phyloP scores from a whole-genome alignment of 2,797 vertebrate species.

The Aeoliscus strigatus region DNA sequence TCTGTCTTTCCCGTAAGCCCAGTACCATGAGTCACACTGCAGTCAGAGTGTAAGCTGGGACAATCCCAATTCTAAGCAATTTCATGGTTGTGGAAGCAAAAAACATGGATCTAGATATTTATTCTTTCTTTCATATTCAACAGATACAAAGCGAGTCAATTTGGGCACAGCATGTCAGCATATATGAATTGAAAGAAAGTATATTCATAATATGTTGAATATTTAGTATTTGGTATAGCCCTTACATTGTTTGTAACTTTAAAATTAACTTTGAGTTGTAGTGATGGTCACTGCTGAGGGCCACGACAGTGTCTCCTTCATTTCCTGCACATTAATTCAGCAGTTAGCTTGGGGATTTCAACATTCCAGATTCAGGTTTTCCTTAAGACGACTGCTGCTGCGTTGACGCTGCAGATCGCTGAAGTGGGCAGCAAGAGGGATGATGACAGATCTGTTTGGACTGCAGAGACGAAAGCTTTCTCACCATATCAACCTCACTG shows the following conservation, averaged over 20 bases:
- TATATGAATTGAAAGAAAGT: no score
- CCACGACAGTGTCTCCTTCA: conserved; percentile 36
- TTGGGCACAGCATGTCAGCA: conserved; percentile 1
- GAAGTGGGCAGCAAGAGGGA: conserved; percentile 3
- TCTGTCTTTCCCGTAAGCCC: conserved; percentile 32
- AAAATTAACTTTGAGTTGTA: conserved; percentile 51
- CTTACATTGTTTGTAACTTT: no score
- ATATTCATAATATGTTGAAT: no score
- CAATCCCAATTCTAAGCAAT: background rate
- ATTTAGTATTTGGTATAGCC: no score
- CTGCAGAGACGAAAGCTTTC: conserved; percentile 22
- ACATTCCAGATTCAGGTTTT: conserved; percentile 18
- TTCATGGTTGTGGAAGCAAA: background rate
- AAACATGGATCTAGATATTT: background rate
- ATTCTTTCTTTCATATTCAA: no score
- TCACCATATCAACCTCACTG: conserved; percentile 21
- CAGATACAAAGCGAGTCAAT: no score
- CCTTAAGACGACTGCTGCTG: conserved; percentile 7
- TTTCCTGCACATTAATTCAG: conserved; percentile 33
- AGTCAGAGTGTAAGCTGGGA: conserved; percentile 12
- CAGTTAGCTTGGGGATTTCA: conserved; percentile 31
- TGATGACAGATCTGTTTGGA: conserved; percentile 19
- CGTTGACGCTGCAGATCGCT: conserved; percentile 23
- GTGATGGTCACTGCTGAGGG: conserved; percentile 28
- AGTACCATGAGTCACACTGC: conserved; percentile 23